Evolutionary conservation across 37 sponge, comb jelly and placozoan species (phyloP).

Genomic region (Chondrilla cf. caribensis): DNA sequence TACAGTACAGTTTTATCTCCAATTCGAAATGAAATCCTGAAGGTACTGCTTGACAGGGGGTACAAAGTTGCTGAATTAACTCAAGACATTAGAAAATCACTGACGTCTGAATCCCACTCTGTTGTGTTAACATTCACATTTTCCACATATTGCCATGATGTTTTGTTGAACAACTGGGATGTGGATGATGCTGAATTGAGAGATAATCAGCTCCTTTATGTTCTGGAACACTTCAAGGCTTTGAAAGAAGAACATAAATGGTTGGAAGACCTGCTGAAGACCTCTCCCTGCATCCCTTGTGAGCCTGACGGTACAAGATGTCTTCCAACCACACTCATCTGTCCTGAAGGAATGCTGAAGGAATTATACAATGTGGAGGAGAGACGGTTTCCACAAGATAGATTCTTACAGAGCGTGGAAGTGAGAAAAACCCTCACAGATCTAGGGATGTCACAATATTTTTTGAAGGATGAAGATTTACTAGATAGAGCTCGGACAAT

Average conservation of each 20-base stretch:
- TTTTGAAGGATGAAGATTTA: constrained; percentile 24
- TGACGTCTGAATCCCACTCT: no score
- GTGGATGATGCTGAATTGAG: not conserved
- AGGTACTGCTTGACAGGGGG: not conserved
- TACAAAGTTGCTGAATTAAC: constrained; percentile 35
- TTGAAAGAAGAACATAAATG: constrained; percentile 15
- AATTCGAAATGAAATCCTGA: constrained; percentile 17
- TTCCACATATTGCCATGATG: no score
- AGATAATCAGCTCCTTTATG: not conserved
- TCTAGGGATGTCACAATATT: constrained; percentile 37
- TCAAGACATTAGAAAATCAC: constrained; percentile 6
- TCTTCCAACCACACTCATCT: constrained; percentile 26
- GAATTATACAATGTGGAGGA: constrained; percentile 29
- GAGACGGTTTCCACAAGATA: constrained; percentile 41
- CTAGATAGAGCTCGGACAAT: constrained; percentile 43
- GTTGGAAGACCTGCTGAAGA: constrained; percentile 23
- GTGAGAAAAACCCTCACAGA: not conserved
- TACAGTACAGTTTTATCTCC: not conserved
- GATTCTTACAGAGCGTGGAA: not conserved
- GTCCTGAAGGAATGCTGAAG: constrained; percentile 9
- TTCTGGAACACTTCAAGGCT: not conserved
- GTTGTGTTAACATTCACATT: no score
- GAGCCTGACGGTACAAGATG: not conserved
- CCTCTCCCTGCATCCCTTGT: constrained; percentile 32
- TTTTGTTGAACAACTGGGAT: no score